These are phyloP conservation scores for Varanus salvator DNA, from an alignment of 2,113 vertebrate genomes.

Conservation along the genomic window DNA sequence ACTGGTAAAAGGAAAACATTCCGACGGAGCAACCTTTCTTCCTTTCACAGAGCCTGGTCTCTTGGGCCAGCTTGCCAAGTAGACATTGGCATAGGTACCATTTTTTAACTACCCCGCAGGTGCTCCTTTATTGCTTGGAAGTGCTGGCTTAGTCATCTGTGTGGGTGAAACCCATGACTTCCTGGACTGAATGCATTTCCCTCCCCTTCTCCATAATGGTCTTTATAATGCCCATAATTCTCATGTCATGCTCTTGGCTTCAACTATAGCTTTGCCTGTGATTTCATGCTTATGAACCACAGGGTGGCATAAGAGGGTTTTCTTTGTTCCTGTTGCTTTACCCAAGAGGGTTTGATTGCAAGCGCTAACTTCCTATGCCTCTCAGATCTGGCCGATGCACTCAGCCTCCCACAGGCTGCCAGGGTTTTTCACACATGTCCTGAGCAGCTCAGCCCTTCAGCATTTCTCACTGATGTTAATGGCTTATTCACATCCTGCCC, in stretches of 20 bases:
- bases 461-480: background rate
- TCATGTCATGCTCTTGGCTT: background rate
- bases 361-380: background rate
- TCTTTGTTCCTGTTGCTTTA: background rate
- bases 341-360: background rate
- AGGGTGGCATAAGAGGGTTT: conserved; percentile 32
- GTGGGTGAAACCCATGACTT: background rate
- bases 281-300: conserved; percentile 20
- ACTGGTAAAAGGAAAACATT: background rate
- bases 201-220: background rate
- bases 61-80: background rate
- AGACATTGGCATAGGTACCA: background rate
- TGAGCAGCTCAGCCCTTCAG: background rate
- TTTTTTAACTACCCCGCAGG: background rate
- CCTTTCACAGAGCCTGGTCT: background rate
- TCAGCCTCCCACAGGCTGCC: background rate
- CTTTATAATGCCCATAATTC: background rate
- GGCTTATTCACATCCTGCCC: background rate
- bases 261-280: background rate
- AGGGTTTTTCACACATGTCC: background rate
- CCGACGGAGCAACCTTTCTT: background rate
- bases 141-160: background rate
- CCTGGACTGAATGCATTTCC: background rate
- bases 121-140: conserved; percentile 15
- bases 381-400: background rate